Evolutionary conservation across 2,888 invertebrate genomes (phyloP).

Genomic region (Bhutanitis thaidina): DNA sequence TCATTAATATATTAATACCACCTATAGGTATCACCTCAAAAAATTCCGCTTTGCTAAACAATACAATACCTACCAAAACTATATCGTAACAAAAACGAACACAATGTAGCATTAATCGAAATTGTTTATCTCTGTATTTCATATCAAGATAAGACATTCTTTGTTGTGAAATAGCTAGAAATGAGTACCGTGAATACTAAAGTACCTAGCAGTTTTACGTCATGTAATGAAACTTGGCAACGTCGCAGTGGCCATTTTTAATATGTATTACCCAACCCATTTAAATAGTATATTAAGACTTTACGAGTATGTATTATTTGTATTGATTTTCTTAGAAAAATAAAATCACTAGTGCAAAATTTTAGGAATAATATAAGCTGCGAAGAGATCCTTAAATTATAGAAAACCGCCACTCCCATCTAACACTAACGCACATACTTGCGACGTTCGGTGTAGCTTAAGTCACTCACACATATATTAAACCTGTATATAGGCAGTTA

Average conservation of each 20-base stretch:
- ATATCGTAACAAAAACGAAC: neutral
- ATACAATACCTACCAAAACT: neutral
- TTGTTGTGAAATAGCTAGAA: slow-evolving; percentile 22
- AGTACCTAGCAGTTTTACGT: slow-evolving; percentile 23
- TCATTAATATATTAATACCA: too few species aligned
- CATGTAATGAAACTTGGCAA: slow-evolving; percentile 33
- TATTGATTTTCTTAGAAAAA: neutral
- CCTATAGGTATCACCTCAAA: neutral
- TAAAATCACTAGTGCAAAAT: neutral
- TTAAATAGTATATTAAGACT: slow-evolving; percentile 27
- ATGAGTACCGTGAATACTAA: slow-evolving; percentile 6
- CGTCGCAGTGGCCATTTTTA: slow-evolving; percentile 47
- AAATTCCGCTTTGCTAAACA: neutral
- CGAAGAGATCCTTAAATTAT: neutral
- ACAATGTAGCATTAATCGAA: neutral
- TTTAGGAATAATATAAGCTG: neutral
- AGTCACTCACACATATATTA: slow-evolving; percentile 15
- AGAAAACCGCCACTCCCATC: slow-evolving; percentile 7
- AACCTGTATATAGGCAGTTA: neutral
- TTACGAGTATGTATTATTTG: neutral
- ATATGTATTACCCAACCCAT: slow-evolving; percentile 50
- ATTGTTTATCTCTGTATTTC: neutral
- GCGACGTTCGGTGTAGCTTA: neutral
- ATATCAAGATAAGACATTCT: slow-evolving; percentile 7
- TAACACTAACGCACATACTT: neutral